A percentile compares a stretch with the other conserved stretches of the same genome.
Conservation (phyloP, 2,113 vertebrate species). For the Zosterops lateralis region DNA sequence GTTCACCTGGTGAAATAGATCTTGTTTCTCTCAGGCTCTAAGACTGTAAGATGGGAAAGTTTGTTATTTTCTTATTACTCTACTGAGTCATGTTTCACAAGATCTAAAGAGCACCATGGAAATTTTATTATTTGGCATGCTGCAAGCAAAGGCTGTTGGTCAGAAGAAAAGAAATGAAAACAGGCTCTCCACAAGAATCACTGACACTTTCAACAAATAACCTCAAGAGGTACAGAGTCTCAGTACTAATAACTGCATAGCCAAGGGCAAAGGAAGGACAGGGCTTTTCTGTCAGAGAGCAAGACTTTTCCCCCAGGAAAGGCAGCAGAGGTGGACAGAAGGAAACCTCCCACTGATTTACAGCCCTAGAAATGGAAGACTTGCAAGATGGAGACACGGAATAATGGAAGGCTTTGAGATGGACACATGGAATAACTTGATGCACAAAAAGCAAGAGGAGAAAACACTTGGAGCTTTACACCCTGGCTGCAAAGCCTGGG, state of each 20-base stretch:
- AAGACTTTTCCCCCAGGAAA: not conserved
- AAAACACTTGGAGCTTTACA: not conserved
- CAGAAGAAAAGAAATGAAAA: slow-evolving; percentile 9
- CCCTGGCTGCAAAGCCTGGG: not conserved
- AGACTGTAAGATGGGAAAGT: not conserved
- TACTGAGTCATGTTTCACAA: not conserved
- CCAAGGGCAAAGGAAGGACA: not conserved
- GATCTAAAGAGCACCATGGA: slow-evolving; percentile 5
- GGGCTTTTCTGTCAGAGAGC: not conserved
- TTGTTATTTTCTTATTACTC: slow-evolving; percentile 17
- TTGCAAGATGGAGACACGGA: not conserved
- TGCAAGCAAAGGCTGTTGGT: not conserved
- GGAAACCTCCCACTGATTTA: not conserved
- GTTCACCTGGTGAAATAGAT: slow-evolving; percentile 13
- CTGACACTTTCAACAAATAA: not conserved
- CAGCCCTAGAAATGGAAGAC: not conserved
- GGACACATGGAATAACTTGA: not conserved
- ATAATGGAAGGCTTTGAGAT: not conserved
- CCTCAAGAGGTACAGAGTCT: not conserved
- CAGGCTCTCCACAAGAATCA: not conserved
- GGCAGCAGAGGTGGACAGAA: not conserved
- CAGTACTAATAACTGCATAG: not conserved
- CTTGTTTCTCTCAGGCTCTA: not conserved
- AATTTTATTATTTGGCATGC: slow-evolving; percentile 6
- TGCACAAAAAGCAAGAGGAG: not conserved